phyloP scores from a whole-genome alignment of 2,113 vertebrate species.

The Cygnus atratus region DNA sequence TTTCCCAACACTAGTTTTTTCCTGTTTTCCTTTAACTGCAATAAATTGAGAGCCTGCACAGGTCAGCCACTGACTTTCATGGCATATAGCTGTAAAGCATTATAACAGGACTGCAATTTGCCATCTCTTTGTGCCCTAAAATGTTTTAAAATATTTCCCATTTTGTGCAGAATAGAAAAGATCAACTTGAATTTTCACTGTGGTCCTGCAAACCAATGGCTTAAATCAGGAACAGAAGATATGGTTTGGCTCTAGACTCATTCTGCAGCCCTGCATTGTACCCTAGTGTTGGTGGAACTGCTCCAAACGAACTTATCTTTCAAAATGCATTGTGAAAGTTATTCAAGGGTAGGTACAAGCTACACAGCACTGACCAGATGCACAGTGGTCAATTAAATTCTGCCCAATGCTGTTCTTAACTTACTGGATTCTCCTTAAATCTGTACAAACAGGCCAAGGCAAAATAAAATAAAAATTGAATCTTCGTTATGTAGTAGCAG shows the following conservation, averaged over 20 bases:
- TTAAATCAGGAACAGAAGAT: neutral
- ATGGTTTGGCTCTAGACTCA: neutral
- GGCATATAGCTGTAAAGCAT: neutral
- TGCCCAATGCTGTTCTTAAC: neutral
- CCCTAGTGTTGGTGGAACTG: neutral
- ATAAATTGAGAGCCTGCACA: neutral
- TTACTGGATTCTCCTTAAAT: neutral
- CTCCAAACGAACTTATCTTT: neutral
- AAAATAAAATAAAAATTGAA: neutral
- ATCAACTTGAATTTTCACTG: neutral
- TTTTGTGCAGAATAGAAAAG: neutral
- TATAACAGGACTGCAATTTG: neutral
- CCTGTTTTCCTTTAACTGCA: neutral
- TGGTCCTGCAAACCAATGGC: neutral
- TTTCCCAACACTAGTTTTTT: neutral
- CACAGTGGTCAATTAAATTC: neutral
- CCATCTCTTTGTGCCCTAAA: neutral
- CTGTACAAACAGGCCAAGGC: neutral
- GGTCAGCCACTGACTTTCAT: neutral
- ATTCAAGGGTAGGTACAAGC: neutral
- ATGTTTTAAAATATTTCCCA: neutral
- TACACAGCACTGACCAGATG: neutral
- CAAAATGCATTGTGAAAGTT: neutral
- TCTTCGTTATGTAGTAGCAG: conserved; percentile 21
- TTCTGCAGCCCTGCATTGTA: neutral